A percentile compares a stretch with the other conserved stretches of the same genome.
These are phyloP conservation scores for Echiichthys vipera DNA, from an alignment of 2,797 vertebrate genomes.

Conservation along the genomic window DNA sequence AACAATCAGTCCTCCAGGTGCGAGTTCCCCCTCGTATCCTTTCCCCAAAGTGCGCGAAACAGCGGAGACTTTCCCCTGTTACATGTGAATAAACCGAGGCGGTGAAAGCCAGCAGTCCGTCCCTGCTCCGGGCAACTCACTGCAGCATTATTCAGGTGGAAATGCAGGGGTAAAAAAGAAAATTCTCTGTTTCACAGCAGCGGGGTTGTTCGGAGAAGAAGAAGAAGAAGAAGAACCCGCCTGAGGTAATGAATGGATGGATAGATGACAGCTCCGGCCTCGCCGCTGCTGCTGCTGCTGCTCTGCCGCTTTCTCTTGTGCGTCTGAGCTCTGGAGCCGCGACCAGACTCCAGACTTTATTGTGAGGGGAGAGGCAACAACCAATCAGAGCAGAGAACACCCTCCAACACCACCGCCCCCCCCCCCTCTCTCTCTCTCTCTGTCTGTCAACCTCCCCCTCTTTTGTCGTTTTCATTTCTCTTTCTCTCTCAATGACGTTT, in stretches of 20 bases:
- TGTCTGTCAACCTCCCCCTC: background rate
- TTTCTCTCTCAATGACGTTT: constrained; percentile 1
- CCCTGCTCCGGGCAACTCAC: constrained; percentile 7
- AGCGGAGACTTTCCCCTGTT: constrained; percentile 29
- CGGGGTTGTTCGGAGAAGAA: background rate
- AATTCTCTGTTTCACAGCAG: background rate
- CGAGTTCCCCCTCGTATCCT: background rate
- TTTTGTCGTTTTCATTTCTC: background rate
- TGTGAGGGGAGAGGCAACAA: constrained; percentile 28
- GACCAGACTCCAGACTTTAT: constrained; percentile 15
- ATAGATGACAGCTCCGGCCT: constrained; percentile 1
- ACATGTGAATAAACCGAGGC: constrained; percentile 6
- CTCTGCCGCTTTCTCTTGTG: background rate
- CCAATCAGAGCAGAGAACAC: constrained; percentile 74
- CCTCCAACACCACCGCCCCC: background rate
- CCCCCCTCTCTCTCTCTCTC: background rate
- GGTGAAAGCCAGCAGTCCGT: background rate
- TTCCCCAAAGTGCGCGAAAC: background rate
- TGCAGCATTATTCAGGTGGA: constrained; percentile 11
- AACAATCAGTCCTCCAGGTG: constrained; percentile 22
- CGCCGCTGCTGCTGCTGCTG: background rate
- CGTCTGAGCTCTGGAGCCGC: constrained; percentile 35
- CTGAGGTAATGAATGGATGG: too few species aligned
- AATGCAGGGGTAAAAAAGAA: background rate
- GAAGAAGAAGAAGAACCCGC: background rate